Percentiles rank a stretch among this genome's conserved stretches.
These are phyloP conservation scores for Cervus canadensis DNA, from an alignment of 2,113 vertebrate genomes.

Conservation along the genomic window DNA sequence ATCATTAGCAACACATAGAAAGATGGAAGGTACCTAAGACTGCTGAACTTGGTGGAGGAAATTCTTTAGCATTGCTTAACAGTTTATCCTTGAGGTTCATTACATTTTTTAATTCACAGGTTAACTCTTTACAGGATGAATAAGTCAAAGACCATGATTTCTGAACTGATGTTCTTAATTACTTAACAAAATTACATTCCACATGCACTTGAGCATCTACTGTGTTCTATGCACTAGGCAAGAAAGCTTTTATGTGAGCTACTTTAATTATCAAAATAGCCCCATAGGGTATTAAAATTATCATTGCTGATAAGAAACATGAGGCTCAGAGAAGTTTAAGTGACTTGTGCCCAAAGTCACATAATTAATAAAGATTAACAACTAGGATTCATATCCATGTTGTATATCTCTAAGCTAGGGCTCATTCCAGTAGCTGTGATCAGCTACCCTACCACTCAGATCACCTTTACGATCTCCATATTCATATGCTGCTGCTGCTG, in stretches of 20 bases:
- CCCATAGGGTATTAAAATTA: background rate
- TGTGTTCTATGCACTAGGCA: background rate
- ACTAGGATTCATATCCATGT: background rate
- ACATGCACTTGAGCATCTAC: background rate
- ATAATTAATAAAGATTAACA: background rate
- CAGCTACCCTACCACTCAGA: background rate
- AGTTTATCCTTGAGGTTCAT: background rate
- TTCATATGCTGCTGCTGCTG: background rate
- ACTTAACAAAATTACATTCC: conserved; percentile 25
- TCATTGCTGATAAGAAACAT: background rate
- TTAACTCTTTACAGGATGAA: conserved; percentile 16
- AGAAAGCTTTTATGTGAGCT: background rate
- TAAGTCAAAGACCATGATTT: conserved; percentile 32
- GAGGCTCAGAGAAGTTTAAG: background rate
- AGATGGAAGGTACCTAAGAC: background rate
- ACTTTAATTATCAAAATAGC: conserved; percentile 28
- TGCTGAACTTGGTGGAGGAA: background rate
- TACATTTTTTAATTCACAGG: background rate
- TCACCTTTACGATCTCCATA: background rate
- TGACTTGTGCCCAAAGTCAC: background rate
- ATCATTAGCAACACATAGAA: background rate
- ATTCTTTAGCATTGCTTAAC: background rate
- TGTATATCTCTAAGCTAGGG: background rate
- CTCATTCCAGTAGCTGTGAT: background rate
- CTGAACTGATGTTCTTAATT: background rate